phyloP scores from a whole-genome alignment of 2,888 invertebrate genomes.

The Gordius sp. region DNA sequence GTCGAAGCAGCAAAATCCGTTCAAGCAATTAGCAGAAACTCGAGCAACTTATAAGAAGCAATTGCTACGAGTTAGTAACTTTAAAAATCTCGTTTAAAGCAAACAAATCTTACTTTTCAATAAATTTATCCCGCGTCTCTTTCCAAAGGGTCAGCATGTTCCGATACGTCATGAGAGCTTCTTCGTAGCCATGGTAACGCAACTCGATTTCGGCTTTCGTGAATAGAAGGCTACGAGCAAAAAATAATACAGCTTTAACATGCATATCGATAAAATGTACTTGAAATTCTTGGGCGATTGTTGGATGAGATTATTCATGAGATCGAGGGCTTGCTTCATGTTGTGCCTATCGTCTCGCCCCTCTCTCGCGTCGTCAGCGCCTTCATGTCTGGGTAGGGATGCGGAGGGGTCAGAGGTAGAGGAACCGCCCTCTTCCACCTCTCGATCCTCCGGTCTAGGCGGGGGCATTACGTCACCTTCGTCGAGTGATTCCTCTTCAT shows the following conservation, averaged over 20 bases:
- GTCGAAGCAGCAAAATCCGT: no score
- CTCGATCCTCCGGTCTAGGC: no score
- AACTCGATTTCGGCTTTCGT: neutral
- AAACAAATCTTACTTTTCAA: conserved; percentile 2
- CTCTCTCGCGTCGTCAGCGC: neutral
- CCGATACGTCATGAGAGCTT: neutral
- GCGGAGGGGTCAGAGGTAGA: no score
- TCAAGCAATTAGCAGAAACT: no score
- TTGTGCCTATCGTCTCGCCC: neutral
- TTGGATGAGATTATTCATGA: neutral
- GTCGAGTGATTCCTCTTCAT: no score
- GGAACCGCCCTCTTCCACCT: no score
- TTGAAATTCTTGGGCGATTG: neutral
- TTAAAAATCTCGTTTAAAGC: no score
- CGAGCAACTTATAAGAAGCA: no score
- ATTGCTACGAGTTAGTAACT: no score
- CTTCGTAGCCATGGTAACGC: neutral
- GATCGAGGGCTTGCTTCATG: neutral
- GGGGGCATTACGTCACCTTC: no score
- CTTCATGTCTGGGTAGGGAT: no score
- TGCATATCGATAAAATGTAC: neutral
- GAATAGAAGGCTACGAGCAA: neutral
- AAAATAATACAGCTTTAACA: neutral
- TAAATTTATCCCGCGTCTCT: neutral
- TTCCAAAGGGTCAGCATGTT: neutral